Percentiles rank a stretch among this genome's conserved stretches.
Conservation (phyloP, 1,140 invertebrate species). For the Sarcophaga bullata region DNA sequence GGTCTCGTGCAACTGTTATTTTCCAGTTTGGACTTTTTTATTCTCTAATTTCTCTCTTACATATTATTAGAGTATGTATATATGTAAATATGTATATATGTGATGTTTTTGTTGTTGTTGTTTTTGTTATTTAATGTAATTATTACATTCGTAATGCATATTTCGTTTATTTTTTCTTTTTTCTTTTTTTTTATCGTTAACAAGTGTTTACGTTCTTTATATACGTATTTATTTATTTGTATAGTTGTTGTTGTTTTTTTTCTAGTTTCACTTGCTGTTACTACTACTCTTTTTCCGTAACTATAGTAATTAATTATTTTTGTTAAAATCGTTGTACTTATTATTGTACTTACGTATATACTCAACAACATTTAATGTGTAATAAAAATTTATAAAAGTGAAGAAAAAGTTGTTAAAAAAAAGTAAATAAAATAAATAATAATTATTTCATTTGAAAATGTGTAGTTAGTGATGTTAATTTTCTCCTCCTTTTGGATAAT, state of each 20-base stretch:
- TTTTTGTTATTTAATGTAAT: not conserved
- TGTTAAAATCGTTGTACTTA: not conserved
- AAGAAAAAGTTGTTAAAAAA: too few species aligned
- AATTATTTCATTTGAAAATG: too few species aligned
- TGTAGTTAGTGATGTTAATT: too few species aligned
- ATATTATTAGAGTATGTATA: too few species aligned
- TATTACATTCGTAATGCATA: conserved; percentile 15
- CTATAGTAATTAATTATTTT: not conserved
- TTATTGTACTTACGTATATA: too few species aligned
- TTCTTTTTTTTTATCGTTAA: too few species aligned
- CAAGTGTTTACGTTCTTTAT: not conserved
- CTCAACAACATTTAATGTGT: too few species aligned
- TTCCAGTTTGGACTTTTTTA: not conserved
- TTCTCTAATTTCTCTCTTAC: not conserved
- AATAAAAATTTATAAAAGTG: too few species aligned
- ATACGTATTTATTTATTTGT: not conserved
- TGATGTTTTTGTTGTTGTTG: not conserved
- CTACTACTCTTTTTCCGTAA: not conserved
- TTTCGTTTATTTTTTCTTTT: too few species aligned
- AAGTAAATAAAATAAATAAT: too few species aligned
- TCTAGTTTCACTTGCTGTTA: not conserved
- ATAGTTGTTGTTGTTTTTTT: not conserved
- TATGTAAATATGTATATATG: too few species aligned
- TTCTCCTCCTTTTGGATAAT: too few species aligned
- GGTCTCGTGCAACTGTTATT: not conserved